Conservation (phyloP, 2,113 vertebrate species). For the Suncus etruscus region DNA sequence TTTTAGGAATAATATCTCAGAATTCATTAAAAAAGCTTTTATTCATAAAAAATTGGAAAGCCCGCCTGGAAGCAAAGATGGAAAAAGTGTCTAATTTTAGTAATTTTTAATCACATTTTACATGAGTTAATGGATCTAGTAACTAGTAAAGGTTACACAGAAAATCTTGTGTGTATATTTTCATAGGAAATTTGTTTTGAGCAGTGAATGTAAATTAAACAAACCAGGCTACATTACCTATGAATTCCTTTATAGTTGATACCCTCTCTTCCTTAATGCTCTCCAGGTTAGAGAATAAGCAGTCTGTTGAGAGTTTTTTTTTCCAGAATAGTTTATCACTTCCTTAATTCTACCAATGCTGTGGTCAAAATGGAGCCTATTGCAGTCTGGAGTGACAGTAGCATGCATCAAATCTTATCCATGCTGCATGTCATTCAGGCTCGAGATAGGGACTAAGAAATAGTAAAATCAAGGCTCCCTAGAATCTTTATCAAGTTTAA, state of each 20-base stretch:
- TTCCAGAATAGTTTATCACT: background rate
- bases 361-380: background rate
- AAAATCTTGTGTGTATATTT: constrained; percentile 25
- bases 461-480: background rate
- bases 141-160: constrained; percentile 18
- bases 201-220: constrained; percentile 25
- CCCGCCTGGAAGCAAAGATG: constrained; percentile 5
- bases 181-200: constrained; percentile 38
- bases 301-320: background rate
- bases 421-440: too few relatives aligned
- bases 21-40: constrained; percentile 37
- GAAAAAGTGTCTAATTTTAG: constrained; percentile 48
- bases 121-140: background rate
- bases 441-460: background rate
- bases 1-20: constrained; percentile 42
- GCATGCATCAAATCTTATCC: background rate
- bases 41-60: constrained; percentile 22
- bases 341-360: background rate
- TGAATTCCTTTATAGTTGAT: background rate
- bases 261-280: background rate
- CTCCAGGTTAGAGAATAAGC: background rate
- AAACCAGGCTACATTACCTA: background rate
- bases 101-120: background rate
- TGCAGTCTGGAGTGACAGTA: background rate
- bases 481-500: background rate